These are phyloP conservation scores for Bruchidius siliquastri DNA, from an alignment of 2,888 invertebrate species.

Conservation along the genomic window DNA sequence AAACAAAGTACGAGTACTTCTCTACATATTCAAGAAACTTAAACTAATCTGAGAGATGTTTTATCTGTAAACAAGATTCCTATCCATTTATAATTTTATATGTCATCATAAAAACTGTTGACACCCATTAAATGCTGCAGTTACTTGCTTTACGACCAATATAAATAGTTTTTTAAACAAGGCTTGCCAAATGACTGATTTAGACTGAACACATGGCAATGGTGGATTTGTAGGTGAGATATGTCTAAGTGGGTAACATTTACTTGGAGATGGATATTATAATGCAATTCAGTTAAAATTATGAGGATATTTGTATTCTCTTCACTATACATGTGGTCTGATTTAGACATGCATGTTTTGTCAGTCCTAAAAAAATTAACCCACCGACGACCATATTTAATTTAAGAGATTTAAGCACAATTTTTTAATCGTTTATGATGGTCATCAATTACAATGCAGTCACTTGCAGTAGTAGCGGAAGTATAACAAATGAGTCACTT, in stretches of 20 bases:
- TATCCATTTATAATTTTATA: not conserved
- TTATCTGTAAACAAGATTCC: not conserved
- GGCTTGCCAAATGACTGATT: not conserved
- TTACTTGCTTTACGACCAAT: not conserved
- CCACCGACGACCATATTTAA: no score
- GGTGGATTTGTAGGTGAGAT: not conserved
- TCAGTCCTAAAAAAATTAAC: no score
- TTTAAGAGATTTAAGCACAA: no score
- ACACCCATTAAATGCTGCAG: not conserved
- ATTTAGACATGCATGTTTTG: no score
- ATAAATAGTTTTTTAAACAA: not conserved
- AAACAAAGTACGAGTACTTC: not conserved
- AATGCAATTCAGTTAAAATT: not conserved
- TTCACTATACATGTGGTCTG: no score
- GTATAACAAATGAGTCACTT: no score
- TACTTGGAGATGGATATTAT: not conserved
- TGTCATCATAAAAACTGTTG: not conserved
- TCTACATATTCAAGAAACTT: not conserved
- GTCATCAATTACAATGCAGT: no score
- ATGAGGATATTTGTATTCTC: no score
- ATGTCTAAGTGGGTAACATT: not conserved
- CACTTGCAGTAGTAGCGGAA: no score
- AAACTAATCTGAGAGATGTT: not conserved
- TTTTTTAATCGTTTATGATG: no score
- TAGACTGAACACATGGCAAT: not conserved